Evolutionary conservation across 1,140 invertebrate species (phyloP), one percentile per base, ranked within the genome.

Genomic region (Calosoma granatense): DNA sequence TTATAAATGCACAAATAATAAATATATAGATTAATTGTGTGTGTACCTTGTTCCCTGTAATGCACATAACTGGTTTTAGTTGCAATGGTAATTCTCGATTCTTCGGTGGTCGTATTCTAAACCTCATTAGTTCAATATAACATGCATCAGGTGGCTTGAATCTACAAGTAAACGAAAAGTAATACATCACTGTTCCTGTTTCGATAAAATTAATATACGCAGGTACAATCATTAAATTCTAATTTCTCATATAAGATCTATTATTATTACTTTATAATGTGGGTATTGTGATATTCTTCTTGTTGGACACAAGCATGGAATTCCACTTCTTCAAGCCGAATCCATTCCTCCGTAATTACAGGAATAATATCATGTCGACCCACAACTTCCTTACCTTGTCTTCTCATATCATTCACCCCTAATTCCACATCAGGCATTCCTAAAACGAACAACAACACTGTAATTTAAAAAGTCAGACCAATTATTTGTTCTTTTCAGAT

Each of bases 261-360:
- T 39, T 22, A 26, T 54, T 41, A 22, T 66, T 74, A 92, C 89
- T 90, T 94, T 60, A 98, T 93, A 59, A 91, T 90, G 72, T 91
- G 87, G 2, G 87, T 88, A 57, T 85, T 86, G 56, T 94, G 85
- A 72, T 95, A 99, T 62, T 94, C 92, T 54, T 93, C 86, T 63
- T 88, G 85, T 67, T 97, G 88, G 6, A 99, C 89, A 70, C 90
- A 93, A 30, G 86, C 85, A 75, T 98, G 95, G 71, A 99, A 97
- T 71, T 98, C 94, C 0, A 92, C 82, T 20, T 86, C 82, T 75
- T 99, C 95, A 2, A 98, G 80, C 43, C 92, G 82, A 65, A 99
- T 99, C 97, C 97, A 99, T 75, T 99, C 94, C 74, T 99, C 97
- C 0, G 97, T 99, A 56, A 94, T 92, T 22, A 99, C 95, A 6